These are phyloP conservation scores for Phataginus tricuspis DNA, from an alignment of 2,797 vertebrate species.

Conservation along the genomic window DNA sequence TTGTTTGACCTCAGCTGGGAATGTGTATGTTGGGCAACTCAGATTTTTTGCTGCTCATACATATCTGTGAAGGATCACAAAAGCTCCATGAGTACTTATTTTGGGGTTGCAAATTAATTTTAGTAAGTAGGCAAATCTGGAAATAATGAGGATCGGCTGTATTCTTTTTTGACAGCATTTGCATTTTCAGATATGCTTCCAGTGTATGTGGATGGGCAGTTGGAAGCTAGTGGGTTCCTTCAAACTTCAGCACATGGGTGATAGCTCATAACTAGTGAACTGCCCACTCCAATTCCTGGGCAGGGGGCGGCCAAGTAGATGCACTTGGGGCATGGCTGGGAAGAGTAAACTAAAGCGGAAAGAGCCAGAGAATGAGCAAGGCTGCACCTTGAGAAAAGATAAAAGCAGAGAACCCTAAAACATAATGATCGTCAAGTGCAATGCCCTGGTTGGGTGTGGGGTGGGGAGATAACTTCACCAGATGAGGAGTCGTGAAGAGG, in stretches of 20 bases:
- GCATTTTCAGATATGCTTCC: neutral
- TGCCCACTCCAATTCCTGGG: neutral
- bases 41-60: neutral
- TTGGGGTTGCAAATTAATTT: neutral
- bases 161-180: neutral
- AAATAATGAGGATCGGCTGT: neutral
- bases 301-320: neutral
- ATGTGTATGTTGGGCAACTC: neutral
- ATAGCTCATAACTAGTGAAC: neutral
- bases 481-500: neutral
- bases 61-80: neutral
- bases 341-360: neutral
- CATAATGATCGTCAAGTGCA: neutral
- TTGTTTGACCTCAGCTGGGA: neutral
- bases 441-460: accelerated
- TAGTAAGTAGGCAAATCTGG: neutral
- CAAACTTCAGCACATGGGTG: neutral
- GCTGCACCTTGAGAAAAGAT: neutral
- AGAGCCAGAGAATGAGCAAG: neutral
- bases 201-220: neutral
- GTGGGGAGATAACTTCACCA: neutral
- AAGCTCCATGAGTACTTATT: neutral
- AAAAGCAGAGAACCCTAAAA: neutral
- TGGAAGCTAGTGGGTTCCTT: neutral
- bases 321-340: neutral